Evolutionary conservation across 2,113 vertebrate species (phyloP), one percentile per base, ranked within the genome.

Genomic region (Pantherophis guttatus): DNA sequence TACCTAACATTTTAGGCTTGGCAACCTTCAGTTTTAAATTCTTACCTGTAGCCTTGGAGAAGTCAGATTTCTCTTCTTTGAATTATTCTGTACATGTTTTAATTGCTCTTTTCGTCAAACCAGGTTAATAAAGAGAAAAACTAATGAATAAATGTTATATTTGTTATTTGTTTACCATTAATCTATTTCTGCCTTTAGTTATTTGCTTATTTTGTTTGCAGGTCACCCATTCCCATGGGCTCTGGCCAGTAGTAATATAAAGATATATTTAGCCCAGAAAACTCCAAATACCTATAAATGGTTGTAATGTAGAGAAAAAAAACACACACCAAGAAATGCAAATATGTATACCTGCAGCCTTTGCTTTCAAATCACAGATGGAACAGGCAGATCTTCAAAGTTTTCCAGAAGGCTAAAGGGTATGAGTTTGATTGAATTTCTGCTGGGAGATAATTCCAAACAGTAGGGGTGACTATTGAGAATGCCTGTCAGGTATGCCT

Each of bases 1-100:
- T 94, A 95, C 92, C 59, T 94, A 92, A 93, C 89, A 86, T 96
- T 87, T 95, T 94, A 93, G 65, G 2, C 93, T 95, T 95, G 96
- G 90, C 94, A 96, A 95, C 75, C 95, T 95, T 91, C 94, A 91
- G 65, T 89, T 88, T 87, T 94, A 93, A 94, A 87, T 58, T 21
- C 39, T n/a, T 59, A 62, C 75, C 48, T 48, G 86, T 10, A 85
- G 92, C 65, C 48, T 95, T 95, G 94, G 57, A 24, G 48, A 95
- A 86, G 90, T 96, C 92, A 0, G 0, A 93, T 96, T 95, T 96
- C 94, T 91, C 81, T 91, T 92, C 93, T 93, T 50, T 94, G 55
- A 92, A 87, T 52, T 0, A 5, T 39, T 50, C 26, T 89, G 7
- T 59, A 86, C 26, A 90, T n/a, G 44, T 8, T 93, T 52, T 59